Conservation (phyloP, 2,888 invertebrate species). For the Glyphotaelius pellucidus region DNA sequence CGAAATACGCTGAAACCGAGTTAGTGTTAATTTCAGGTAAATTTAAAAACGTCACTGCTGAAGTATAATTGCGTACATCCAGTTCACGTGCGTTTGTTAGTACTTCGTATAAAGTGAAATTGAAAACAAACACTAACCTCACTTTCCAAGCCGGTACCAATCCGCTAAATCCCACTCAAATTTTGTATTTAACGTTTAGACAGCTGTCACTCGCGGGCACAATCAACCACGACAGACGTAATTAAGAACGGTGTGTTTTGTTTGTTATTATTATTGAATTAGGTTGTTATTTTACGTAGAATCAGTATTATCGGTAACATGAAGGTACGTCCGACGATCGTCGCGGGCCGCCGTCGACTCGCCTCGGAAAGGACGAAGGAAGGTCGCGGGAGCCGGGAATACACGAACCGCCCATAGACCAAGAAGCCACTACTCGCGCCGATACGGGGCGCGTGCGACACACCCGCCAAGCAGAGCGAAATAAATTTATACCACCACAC, state of each 20-base stretch:
- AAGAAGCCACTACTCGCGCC: conserved; percentile 29
- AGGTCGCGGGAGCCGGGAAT: conserved; percentile 68
- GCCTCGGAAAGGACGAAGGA: conserved; percentile 70
- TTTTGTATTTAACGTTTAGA: conserved; percentile 5
- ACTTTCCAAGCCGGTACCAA: conserved; percentile 50
- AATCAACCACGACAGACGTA: neutral
- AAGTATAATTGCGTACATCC: neutral
- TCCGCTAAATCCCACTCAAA: conserved; percentile 34
- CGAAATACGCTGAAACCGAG: neutral
- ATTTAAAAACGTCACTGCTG: neutral
- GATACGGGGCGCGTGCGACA: neutral
- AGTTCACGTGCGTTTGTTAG: neutral
- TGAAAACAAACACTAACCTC: conserved; percentile 58
- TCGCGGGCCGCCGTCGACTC: conserved; percentile 47
- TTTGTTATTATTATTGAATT: neutral
- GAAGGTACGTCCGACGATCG: conserved; percentile 36
- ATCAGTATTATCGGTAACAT: conserved; percentile 30
- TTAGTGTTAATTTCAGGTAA: neutral
- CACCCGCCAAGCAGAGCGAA: neutral
- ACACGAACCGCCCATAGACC: conserved; percentile 14
- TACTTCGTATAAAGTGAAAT: conserved; percentile 14
- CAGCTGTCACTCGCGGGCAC: conserved; percentile 17
- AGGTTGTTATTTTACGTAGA: conserved; percentile 2
- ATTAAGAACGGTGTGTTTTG: neutral
- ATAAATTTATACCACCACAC: neutral